phyloP scores from a whole-genome alignment of 2,113 vertebrate species.

The Thinocorus orbignyianus region DNA sequence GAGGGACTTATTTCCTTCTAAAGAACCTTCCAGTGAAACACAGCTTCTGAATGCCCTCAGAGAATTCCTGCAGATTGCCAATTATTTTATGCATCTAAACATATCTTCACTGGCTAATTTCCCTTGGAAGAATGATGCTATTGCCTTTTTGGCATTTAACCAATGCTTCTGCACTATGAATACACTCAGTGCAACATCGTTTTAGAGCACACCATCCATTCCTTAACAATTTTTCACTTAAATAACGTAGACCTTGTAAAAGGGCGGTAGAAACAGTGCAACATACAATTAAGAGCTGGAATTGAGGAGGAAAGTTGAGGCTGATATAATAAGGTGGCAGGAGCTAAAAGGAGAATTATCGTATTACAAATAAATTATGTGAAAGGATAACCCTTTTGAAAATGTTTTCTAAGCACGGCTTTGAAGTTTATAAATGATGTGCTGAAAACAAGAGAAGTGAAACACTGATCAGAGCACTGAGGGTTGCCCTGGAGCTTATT shows the following conservation, averaged over 20 bases:
- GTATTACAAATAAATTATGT: background rate
- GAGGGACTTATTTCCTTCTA: background rate
- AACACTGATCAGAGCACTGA: background rate
- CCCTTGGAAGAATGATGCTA: background rate
- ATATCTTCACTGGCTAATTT: background rate
- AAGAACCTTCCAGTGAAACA: background rate
- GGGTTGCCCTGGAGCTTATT: background rate
- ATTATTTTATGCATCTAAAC: background rate
- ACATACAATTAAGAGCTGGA: background rate
- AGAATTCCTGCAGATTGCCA: background rate
- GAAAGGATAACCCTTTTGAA: background rate
- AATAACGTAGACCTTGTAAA: background rate
- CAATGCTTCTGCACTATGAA: background rate
- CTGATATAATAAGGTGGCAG: background rate
- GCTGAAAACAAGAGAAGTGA: background rate
- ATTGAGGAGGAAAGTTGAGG: background rate
- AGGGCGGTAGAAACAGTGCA: background rate
- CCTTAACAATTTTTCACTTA: background rate
- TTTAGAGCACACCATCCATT: background rate
- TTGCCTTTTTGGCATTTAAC: background rate
- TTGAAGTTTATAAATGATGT: background rate
- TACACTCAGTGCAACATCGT: fast-evolving
- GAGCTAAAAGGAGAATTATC: background rate
- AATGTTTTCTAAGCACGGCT: background rate
- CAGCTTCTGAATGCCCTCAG: background rate